phyloP scores from a whole-genome alignment of 2,797 vertebrate genomes.

The Megalops cyprinoides region DNA sequence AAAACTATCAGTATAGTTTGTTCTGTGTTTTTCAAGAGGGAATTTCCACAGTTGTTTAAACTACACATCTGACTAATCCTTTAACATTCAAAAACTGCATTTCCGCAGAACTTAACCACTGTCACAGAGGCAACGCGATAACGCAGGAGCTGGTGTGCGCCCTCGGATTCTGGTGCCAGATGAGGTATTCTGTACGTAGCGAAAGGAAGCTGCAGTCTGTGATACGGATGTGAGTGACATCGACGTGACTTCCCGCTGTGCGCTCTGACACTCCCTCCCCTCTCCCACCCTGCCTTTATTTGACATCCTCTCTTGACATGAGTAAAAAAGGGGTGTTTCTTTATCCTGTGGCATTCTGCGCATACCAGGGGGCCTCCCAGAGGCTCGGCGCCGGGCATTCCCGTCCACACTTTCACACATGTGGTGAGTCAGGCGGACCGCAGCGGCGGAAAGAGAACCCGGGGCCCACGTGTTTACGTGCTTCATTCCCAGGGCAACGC shows the following conservation, averaged over 20 bases:
- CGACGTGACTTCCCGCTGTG: conserved; percentile 11
- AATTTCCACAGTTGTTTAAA: too few relatives aligned
- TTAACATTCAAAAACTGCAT: too few relatives aligned
- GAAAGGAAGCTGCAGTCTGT: not conserved
- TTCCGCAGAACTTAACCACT: too few relatives aligned
- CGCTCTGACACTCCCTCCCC: conserved; percentile 33
- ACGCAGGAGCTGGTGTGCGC: not conserved
- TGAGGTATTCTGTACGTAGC: not conserved
- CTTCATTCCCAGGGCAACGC: conserved; percentile 57
- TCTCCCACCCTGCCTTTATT: conserved; percentile 25
- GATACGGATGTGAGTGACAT: not conserved
- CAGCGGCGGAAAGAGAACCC: conserved; percentile 32
- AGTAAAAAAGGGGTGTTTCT: conserved; percentile 6
- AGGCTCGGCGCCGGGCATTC: conserved; percentile 34
- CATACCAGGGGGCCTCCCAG: conserved; percentile 48
- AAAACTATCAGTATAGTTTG: too few relatives aligned
- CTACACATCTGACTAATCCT: too few relatives aligned
- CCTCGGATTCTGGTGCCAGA: not conserved
- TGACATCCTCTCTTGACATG: conserved; percentile 33
- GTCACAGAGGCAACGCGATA: too few relatives aligned
- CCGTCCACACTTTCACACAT: conserved; percentile 52
- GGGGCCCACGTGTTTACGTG: conserved; percentile 51
- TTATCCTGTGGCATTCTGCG: conserved; percentile 42
- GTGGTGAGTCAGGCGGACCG: conserved; percentile 53
- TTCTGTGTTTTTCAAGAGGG: too few relatives aligned